These are phyloP conservation scores for Rhipidura dahli DNA, from an alignment of 2,113 vertebrate genomes.

Conservation along the genomic window DNA sequence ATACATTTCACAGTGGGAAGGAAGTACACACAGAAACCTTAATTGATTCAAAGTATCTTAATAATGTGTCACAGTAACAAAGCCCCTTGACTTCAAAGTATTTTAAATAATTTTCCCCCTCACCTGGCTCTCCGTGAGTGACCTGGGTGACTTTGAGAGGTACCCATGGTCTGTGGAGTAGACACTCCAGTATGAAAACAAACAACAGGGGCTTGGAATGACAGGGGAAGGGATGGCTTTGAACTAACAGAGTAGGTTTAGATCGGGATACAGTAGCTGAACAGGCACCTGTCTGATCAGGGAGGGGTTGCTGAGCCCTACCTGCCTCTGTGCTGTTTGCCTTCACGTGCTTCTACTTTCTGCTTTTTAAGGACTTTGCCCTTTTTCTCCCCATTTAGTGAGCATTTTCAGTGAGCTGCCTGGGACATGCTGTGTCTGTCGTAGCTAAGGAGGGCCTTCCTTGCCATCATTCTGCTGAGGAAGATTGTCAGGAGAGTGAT, in stretches of 20 bases:
- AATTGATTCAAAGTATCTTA: background rate
- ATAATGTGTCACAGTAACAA: background rate
- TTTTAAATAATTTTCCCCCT: background rate
- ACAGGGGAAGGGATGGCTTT: background rate
- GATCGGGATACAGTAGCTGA: fast-evolving
- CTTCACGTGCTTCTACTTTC: background rate
- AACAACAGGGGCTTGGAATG: background rate
- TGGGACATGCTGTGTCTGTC: background rate
- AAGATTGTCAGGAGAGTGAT: background rate
- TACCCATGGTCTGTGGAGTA: fast-evolving
- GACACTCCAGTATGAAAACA: background rate
- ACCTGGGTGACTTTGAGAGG: background rate
- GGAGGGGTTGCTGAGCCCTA: background rate
- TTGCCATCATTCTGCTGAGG: background rate
- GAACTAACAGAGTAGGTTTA: background rate
- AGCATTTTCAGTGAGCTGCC: background rate
- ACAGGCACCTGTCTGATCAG: background rate
- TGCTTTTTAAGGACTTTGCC: background rate
- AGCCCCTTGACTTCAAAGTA: background rate
- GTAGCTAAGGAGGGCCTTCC: background rate
- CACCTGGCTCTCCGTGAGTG: background rate
- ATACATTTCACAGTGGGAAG: background rate
- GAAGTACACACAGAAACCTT: background rate
- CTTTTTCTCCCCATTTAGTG: background rate
- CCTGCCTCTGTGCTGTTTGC: background rate